Percentiles rank a stretch among this genome's conserved stretches.
Conservation (phyloP, 2,888 invertebrate genomes). For the Acronicta psi region DNA sequence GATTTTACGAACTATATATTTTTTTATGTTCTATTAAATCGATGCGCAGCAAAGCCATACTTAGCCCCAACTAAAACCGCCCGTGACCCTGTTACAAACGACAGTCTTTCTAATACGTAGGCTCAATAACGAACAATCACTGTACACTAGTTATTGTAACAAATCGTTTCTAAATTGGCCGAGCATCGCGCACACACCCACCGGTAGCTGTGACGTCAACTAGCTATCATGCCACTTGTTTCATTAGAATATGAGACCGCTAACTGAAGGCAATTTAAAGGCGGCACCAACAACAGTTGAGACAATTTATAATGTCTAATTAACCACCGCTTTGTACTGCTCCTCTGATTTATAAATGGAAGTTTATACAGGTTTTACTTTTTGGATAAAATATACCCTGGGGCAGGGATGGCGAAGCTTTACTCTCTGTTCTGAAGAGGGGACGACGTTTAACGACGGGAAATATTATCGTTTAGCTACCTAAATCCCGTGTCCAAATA, state of each 20-base stretch:
- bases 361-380: not conserved
- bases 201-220: slow-evolving; percentile 46
- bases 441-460: too few species aligned
- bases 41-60: too few species aligned
- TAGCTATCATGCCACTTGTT: slow-evolving; percentile 35
- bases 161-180: slow-evolving; percentile 70
- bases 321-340: not conserved
- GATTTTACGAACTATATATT: too few species aligned
- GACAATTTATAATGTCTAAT: slow-evolving; percentile 4
- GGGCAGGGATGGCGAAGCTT: too few species aligned
- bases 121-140: slow-evolving; percentile 61
- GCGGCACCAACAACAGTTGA: slow-evolving; percentile 29
- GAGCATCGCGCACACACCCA: slow-evolving; percentile 71
- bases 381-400: too few species aligned
- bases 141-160: slow-evolving; percentile 64
- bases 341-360: not conserved
- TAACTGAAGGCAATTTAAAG: slow-evolving; percentile 45
- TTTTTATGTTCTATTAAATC: too few species aligned
- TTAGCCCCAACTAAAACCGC: not conserved
- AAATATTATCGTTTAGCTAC: too few species aligned
- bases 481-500: too few species aligned
- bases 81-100: slow-evolving; percentile 24
- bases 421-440: too few species aligned
- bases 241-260: slow-evolving; percentile 16
- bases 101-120: slow-evolving; percentile 7